Base-by-base conservation (phyloP, 2,797 vertebrate genomes). In the Lepilemur ruficaudatus region DNA sequence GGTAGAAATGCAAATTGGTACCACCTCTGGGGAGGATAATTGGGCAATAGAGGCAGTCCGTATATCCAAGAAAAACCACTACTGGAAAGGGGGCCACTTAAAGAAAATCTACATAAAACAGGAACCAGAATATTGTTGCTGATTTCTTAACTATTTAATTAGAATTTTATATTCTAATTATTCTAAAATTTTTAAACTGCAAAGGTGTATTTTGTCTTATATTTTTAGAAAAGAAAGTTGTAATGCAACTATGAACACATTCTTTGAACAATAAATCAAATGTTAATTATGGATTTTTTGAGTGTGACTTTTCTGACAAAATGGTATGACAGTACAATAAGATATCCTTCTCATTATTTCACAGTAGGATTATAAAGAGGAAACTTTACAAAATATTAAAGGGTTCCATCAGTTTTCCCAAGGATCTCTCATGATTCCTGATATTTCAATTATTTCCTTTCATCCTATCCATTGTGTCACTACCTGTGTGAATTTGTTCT, bases 1-100 rank as follows among this genome's bases (percentile, higher is more conserved):
- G 35, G 94, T 78, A n/a, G 48, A 95, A 94, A 95, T 84, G 87
- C 52, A 97, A 97, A 93, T 61, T 67, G 25, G 38, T 86, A 28
- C 73, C 75, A 95, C 63, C 25, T 95, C 87, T 25, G 18, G 46
- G 59, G 18, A 92, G 3, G 63, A 95, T 92, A 95, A 97, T 38
- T 94, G 70, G 91, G 43, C 63, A 91, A 86, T 4, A 89, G 80
- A 95, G 52, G 30, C 80, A 93, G 17, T 55, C 14, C 48, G 48
- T 32, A 12, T 65, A 95, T 52, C 35, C 52, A 79, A 59, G 38
- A 95, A 87, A 67, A 93, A 96, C 32, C 30, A 87, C 46, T 76
- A 67, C 50, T 80, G 14, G 18, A 81, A 96, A 93, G 41, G 23
- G 67, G 50, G 20, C 30, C 52, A 63, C 55, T 73, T 91, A 83